Evolutionary conservation across 2,888 invertebrate genomes (phyloP), one percentile per base, ranked within the genome.

Genomic region (Strigamia transsilvanica): DNA sequence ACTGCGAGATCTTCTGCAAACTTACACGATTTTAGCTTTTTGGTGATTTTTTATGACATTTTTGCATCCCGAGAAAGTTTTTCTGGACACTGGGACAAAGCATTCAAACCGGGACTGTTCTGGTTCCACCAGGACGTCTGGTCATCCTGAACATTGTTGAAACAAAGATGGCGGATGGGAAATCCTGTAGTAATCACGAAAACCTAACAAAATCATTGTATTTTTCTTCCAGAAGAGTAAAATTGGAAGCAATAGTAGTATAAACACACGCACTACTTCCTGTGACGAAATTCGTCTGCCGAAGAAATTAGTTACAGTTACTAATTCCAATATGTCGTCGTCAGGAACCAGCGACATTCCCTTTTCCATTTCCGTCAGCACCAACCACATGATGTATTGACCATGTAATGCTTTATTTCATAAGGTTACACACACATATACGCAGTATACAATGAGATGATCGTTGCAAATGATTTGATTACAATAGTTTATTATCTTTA

Each of bases 361-460:
- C 13, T 27, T 32, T 27, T 73, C 73, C 6, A 27, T 27, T 27
- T 73, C 32, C 32, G 27, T 73, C 73, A 32, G 21, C 27, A 32
- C 23, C 32, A n/a, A 66, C 21, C 73, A 73, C 73, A 32, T 73
- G 73, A 12, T 73, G 32, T 73, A 73, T 32, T 73, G 73, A 73
- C 18, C 15, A 56, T 56, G 46, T 46, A 46, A 46, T n/a, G 46
- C n/a, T 23, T 73, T 27, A 23, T 73, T 73, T 73, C 12, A 32
- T 73, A 73, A 66, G 73, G 32, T 73, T 73, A 73, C n/a, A 73
- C 56, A 56, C 6, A 38, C 27, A n/a, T 51, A 51, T n/a, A 46
- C 12, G 12, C 5, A 46, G 5, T n/a, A 56, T 56, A 56, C 73
- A 73, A 73, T 73, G 73, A 32, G 73, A 73, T 73, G 73, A 73